These are phyloP conservation scores for Zophobas morio DNA, from an alignment of 1,140 invertebrate species.

Conservation along the genomic window DNA sequence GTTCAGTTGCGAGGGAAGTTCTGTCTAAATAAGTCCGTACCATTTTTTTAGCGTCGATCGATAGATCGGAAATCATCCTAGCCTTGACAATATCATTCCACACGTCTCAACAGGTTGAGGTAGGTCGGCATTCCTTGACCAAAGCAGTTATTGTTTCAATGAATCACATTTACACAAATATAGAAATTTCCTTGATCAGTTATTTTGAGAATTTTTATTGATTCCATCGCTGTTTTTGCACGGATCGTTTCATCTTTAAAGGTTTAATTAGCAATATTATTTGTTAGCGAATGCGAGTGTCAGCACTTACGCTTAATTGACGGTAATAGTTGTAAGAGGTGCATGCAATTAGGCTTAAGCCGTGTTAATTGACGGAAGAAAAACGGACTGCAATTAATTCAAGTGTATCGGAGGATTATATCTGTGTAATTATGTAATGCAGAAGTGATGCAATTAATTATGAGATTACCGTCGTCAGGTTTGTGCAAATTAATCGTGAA, in stretches of 20 bases:
- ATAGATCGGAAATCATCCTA: conserved; percentile 20
- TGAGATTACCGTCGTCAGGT: too few relatives aligned
- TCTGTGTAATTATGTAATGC: too few relatives aligned
- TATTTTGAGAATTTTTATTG: conserved; percentile 25
- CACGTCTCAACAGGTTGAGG: conserved; percentile 50
- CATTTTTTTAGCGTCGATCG: too few relatives aligned
- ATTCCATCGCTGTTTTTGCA: conserved; percentile 2
- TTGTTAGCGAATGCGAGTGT: conserved; percentile 16
- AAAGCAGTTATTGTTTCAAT: conserved; percentile 55
- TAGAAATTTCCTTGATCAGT: conserved; percentile 44
- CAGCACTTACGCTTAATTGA: conserved; percentile 27
- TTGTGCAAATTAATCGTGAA: too few relatives aligned
- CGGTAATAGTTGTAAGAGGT: not conserved
- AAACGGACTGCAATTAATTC: not conserved
- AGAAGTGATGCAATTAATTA: too few relatives aligned
- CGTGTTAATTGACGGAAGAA: not conserved
- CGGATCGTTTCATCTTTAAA: conserved; percentile 4
- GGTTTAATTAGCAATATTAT: conserved; percentile 4
- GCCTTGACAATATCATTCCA: conserved; percentile 51
- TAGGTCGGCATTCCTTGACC: conserved; percentile 57
- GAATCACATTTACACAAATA: conserved; percentile 52
- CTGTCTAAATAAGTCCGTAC: too few relatives aligned
- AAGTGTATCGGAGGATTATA: too few relatives aligned
- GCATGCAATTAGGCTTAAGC: conserved; percentile 6
- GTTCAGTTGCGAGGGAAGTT: too few relatives aligned